Base-by-base conservation (phyloP, 23 tunicate genomes). In the Phallusia fumigata region DNA sequence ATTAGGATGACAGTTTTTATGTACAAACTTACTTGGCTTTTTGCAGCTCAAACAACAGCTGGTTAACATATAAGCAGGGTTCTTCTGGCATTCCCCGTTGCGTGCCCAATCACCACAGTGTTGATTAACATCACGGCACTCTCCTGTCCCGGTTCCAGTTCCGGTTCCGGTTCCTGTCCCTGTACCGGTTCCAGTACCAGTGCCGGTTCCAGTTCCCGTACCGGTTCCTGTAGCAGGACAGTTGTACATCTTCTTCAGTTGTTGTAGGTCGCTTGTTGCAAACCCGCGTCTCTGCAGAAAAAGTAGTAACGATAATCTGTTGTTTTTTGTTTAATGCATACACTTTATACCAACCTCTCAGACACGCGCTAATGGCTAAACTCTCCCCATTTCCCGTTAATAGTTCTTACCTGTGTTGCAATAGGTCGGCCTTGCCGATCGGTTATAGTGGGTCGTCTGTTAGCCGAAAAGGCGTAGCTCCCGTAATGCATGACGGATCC, bases 191-290 rank as follows among this genome's bases (percentile, higher is more conserved):
- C 81, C 76, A 44, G 77, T 65, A 28, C 80, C 76, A 18, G 77
- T 69, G 6, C 81, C 76, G 30, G 77, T 65, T 21, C 82, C 53
- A 45, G 75, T 83, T 15, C 84, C 78, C 12, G 50, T 52, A 11
- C 72, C 52, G 13, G 83, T 79, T 22, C 85, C 82, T 19, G 77
- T 65, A 40, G 47, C 47, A 65, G 80, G 65, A 76, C 93, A 89
- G 11, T 51, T 64, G 81, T 89, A 89, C 88, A 89, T 84, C 33
- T 36, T 52, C 32, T 89, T 89, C 24, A 89, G 24, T 73, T 89
- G 93, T 19, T 78, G 49, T 19, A 82, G 33, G 81, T 89, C 93
- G 40, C 52, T 51, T 33, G 30, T 40, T 31, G 93, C 85, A 24
- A 58, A 58, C 28, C 69, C 69, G 69, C 69, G 69, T 24, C 69